Conservation (phyloP, 2,113 vertebrate species). For the Fukomys damarensis region DNA sequence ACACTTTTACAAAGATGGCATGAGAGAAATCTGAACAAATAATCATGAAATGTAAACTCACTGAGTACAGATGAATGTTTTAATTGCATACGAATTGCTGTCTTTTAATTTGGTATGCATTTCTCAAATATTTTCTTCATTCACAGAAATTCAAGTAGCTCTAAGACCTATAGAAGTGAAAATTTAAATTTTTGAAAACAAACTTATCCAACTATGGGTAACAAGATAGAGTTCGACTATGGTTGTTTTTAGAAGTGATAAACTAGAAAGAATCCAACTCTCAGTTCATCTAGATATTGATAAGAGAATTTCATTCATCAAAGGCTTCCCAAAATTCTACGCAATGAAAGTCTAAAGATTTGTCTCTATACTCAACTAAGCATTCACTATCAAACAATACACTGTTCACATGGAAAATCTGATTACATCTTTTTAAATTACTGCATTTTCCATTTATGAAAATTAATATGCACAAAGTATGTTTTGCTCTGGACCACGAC, state of each 20-base stretch:
- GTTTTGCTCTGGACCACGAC: background rate
- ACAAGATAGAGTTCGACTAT: background rate
- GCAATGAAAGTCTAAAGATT: background rate
- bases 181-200: background rate
- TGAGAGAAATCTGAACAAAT: constrained; percentile 5
- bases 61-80: background rate
- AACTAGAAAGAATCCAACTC: background rate
- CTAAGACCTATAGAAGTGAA: background rate
- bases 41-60: constrained; percentile 32
- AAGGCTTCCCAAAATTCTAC: constrained; percentile 14
- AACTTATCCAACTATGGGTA: background rate
- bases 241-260: background rate
- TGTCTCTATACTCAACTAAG: background rate
- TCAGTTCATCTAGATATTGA: background rate
- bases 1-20: background rate
- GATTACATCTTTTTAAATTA: constrained; percentile 30
- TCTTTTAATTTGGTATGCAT: background rate
- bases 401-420: background rate
- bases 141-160: constrained; percentile 30
- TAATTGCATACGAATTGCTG: background rate
- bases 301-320: background rate
- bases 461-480: background rate
- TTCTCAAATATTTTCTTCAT: constrained; percentile 6
- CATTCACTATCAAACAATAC: constrained; percentile 35
- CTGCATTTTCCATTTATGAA: background rate